phyloP scores from a whole-genome alignment of 2,797 vertebrate genomes.

The Rhinogobio ventralis region DNA sequence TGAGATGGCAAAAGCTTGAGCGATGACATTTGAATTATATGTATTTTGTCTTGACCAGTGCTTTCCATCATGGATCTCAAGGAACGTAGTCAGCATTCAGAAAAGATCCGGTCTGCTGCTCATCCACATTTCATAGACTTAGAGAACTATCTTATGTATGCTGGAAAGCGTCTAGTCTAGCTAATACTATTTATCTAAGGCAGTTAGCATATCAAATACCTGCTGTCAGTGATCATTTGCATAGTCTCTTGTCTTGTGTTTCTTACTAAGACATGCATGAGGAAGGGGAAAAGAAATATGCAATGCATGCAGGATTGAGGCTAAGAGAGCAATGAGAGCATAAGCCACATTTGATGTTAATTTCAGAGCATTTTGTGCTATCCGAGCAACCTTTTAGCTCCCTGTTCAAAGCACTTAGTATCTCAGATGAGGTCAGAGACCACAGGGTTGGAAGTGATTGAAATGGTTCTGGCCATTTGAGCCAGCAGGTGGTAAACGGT shows the following conservation, averaged over 20 bases:
- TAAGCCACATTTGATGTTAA: conserved; percentile 55
- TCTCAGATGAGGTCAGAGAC: conserved; percentile 52
- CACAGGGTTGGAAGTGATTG: conserved; percentile 37
- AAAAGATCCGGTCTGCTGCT: neutral
- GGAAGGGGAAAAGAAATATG: conserved; percentile 50
- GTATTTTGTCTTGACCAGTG: conserved; percentile 26
- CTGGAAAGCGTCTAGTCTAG: conserved; percentile 65
- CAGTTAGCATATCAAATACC: conserved; percentile 75
- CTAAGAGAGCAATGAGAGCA: conserved; percentile 49
- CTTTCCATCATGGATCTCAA: conserved; percentile 14
- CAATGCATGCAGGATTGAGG: conserved; percentile 50
- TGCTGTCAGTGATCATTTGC: conserved; percentile 72
- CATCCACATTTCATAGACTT: neutral
- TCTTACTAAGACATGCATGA: conserved; percentile 46
- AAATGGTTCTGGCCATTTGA: conserved; percentile 52
- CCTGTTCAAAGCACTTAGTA: conserved; percentile 60
- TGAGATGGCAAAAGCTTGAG: conserved; percentile 44
- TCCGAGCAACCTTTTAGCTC: conserved; percentile 53
- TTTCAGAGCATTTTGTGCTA: conserved; percentile 46
- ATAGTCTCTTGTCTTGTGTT: conserved; percentile 70
- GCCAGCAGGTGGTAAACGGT: conserved; percentile 22
- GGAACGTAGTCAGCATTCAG: conserved; percentile 7
- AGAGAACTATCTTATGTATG: conserved; percentile 50
- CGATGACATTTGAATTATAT: conserved; percentile 44
- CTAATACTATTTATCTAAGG: conserved; percentile 73